phyloP scores from a whole-genome alignment of 2,888 invertebrate genomes.

The Sabatieria punctata region DNA sequence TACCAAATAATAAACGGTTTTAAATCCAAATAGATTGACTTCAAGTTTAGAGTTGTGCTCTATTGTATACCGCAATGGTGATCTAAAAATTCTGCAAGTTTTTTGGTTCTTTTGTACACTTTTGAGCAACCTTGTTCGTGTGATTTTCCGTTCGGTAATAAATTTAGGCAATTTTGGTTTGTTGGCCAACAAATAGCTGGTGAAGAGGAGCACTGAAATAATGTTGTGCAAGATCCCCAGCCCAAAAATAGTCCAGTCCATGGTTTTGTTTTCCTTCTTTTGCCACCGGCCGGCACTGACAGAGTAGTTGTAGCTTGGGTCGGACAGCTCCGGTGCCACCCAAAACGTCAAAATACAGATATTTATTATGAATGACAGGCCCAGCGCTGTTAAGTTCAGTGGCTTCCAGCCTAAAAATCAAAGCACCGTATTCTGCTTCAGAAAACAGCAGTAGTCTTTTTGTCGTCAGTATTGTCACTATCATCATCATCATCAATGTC shows the following conservation, averaged over 20 bases:
- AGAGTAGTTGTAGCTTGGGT: conserved; percentile 5
- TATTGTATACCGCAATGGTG: too few relatives aligned
- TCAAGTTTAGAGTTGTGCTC: neutral
- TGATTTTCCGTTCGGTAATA: too few relatives aligned
- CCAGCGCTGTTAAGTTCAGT: conserved; percentile 25
- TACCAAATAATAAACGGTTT: conserved; percentile 1
- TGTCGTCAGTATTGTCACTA: too few relatives aligned
- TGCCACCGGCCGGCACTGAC: neutral
- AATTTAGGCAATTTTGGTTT: conserved; percentile 9
- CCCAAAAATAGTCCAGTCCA: conserved; percentile 1
- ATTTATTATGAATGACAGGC: conserved; percentile 25
- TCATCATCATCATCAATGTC: too few relatives aligned
- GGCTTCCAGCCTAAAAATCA: conserved; percentile 31
- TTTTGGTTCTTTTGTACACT: too few relatives aligned
- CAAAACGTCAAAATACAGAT: conserved; percentile 25
- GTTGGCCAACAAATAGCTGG: conserved; percentile 33
- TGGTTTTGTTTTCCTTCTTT: neutral
- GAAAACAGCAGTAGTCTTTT: too few relatives aligned
- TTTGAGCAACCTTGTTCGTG: too few relatives aligned
- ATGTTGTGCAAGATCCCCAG: conserved; percentile 31
- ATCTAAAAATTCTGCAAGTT: too few relatives aligned
- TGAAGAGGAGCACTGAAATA: conserved; percentile 27
- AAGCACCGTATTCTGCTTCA: too few relatives aligned
- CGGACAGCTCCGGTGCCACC: conserved; percentile 20
- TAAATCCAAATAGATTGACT: neutral